Conservation (phyloP, 64 coral and sea anemone species). For the Dendronephthya gigantea region DNA sequence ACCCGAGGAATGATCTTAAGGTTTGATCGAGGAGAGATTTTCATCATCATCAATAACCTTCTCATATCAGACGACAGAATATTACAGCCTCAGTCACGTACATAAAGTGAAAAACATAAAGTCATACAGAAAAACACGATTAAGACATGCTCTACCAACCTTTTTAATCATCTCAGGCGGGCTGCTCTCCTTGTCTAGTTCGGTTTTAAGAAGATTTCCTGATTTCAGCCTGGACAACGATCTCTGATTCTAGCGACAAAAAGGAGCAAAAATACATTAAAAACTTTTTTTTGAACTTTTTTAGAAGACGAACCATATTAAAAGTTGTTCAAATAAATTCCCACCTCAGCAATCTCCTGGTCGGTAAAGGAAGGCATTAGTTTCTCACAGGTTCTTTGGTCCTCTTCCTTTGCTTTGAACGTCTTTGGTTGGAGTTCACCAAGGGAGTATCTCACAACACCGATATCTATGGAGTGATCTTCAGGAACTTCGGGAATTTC, state of each 20-base stretch:
- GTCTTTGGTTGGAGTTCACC: conserved; percentile 59
- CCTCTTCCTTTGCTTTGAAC: conserved; percentile 73
- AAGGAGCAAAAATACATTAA: background rate
- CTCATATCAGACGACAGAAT: too few relatives aligned
- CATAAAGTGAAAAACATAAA: too few relatives aligned
- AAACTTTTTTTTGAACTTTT: background rate
- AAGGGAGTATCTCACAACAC: conserved; percentile 55
- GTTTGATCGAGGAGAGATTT: too few relatives aligned
- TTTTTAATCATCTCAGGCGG: conserved; percentile 45
- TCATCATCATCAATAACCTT: too few relatives aligned
- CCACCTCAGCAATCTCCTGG: conserved; percentile 77
- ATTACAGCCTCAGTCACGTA: too few relatives aligned
- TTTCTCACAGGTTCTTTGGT: conserved; percentile 69
- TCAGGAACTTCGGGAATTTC: conserved; percentile 40
- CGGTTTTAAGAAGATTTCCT: conserved; percentile 67
- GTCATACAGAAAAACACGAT: too few relatives aligned
- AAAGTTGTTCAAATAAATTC: too few relatives aligned
- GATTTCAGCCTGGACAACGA: conserved; percentile 87
- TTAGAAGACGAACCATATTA: too few relatives aligned
- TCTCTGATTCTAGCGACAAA: conserved; percentile 51
- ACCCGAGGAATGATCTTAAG: too few relatives aligned
- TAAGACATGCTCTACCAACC: background rate
- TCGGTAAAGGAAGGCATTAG: conserved; percentile 90
- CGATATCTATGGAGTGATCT: conserved; percentile 54
- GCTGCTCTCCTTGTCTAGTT: conserved; percentile 59